Conservation (phyloP, 2,888 invertebrate species). For the Tetheella fluctuosa region DNA sequence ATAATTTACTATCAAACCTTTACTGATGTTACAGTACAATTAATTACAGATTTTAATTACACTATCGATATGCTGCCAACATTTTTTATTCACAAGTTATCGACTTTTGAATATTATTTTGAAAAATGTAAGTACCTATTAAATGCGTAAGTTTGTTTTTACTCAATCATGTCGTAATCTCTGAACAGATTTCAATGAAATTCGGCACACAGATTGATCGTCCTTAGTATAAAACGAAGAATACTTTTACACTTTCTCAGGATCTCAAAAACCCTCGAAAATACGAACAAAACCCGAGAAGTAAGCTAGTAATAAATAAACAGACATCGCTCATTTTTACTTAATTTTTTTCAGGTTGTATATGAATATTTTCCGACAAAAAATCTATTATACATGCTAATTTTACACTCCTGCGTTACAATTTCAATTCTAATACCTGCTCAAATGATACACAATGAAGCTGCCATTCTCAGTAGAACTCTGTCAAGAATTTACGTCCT, state of each 20-base stretch:
- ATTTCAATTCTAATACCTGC: not conserved
- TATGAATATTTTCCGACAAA: not conserved
- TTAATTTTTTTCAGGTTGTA: not conserved
- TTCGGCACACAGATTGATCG: not conserved
- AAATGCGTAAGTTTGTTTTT: no score
- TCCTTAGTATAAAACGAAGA: no score
- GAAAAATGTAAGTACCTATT: not conserved
- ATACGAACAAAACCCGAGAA: no score
- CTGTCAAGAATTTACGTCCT: not conserved
- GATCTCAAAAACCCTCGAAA: no score
- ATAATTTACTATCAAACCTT: no score
- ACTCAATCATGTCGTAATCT: no score
- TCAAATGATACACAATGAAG: not conserved
- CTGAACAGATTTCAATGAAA: not conserved
- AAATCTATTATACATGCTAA: not conserved
- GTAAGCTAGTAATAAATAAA: no score
- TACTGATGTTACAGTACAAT: not conserved
- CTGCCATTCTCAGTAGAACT: not conserved
- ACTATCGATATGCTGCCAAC: not conserved
- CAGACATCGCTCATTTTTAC: no score
- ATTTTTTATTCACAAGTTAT: not conserved
- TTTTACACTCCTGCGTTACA: not conserved
- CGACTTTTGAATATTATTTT: not conserved
- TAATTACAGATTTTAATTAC: not conserved
- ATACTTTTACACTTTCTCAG: no score